Evolutionary conservation across 2,113 vertebrate species (phyloP), one percentile per base, ranked within the genome.

Genomic region (Oryzias melastigma): DNA sequence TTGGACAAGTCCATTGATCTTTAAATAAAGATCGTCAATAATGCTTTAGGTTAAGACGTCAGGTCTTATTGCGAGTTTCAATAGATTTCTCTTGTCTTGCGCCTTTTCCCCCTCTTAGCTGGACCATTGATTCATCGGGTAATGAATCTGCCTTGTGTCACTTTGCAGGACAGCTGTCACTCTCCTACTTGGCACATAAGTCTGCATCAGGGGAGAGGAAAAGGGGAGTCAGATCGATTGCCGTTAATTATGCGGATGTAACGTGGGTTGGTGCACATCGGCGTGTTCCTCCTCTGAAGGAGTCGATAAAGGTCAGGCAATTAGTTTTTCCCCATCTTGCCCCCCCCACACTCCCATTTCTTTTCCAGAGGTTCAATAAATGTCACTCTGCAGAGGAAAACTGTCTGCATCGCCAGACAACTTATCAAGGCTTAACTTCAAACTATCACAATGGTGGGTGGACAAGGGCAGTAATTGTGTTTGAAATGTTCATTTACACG

Each of bases 251-350:
- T 89, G 77, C 82, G 80, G 71, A 87, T 84, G 81, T 81, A 87
- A 89, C 69, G 62, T 89, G 85, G 82, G 82, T 77, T 44, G 75
- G 54, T 79, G 81, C 78, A 77, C 80, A 58, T 27, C 56, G 74
- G 84, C 50, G 68, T 76, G 75, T 75, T 80, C 87, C 87, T 88
- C 78, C 82, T 84, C 82, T 67, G 83, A 64, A 87, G 63, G 62
- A 83, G 86, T 91, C 87, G 70, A 91, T 91, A 89, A 92, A 91
- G 88, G 90, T 91, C 90, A 91, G 46, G 71, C 89, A 90, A 91
- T 91, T 89, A 86, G 83, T 80, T 68, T 73, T 70, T 57, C 52
- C 46, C 44, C 49, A 61, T 58, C 67, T 71, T 19, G n/a, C 2
- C 46, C 5, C 20, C 3, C 18, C 19, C n/a, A 7, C 7, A 14